A percentile compares a stretch with the other conserved stretches of the same genome.
These are phyloP conservation scores for Neotoma lepida DNA, from an alignment of 2,113 vertebrate genomes.

Conservation along the genomic window DNA sequence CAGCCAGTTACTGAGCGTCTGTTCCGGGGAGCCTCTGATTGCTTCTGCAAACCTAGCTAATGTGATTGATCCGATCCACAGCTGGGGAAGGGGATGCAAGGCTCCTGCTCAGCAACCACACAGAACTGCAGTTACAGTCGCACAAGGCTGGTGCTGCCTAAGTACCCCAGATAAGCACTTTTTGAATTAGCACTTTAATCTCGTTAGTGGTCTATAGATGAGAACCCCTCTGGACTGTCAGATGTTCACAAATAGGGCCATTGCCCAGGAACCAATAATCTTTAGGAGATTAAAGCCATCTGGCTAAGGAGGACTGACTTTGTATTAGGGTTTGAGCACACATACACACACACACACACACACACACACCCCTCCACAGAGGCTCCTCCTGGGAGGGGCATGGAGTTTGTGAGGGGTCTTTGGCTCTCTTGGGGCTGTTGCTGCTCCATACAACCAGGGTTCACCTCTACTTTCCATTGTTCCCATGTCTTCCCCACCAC, in stretches of 20 bases:
- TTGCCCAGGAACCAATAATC: background rate
- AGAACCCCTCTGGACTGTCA: conserved; percentile 67
- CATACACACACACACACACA: fast-evolving
- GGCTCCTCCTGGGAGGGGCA: background rate
- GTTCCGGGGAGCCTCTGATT: background rate
- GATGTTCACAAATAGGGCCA: conserved; percentile 34
- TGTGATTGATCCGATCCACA: conserved; percentile 68
- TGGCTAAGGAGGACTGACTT: conserved; percentile 4
- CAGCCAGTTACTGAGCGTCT: background rate
- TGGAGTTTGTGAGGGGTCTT: background rate
- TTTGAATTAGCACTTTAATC: conserved; percentile 69
- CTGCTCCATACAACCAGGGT: fast-evolving
- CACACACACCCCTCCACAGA: background rate
- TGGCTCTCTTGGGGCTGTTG: background rate
- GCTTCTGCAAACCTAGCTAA: conserved; percentile 29
- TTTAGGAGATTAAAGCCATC: background rate
- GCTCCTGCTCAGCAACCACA: conserved; percentile 32
- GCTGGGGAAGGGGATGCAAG: background rate
- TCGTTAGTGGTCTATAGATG: conserved; percentile 64
- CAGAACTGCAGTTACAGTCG: background rate
- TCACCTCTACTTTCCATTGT: fast-evolving
- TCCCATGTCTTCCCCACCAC: background rate
- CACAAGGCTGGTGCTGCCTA: background rate
- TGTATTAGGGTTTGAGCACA: background rate
- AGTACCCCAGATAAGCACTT: conserved; percentile 57